Base-by-base conservation (phyloP, 2,113 vertebrate genomes). In the Erpornis zantholeuca region DNA sequence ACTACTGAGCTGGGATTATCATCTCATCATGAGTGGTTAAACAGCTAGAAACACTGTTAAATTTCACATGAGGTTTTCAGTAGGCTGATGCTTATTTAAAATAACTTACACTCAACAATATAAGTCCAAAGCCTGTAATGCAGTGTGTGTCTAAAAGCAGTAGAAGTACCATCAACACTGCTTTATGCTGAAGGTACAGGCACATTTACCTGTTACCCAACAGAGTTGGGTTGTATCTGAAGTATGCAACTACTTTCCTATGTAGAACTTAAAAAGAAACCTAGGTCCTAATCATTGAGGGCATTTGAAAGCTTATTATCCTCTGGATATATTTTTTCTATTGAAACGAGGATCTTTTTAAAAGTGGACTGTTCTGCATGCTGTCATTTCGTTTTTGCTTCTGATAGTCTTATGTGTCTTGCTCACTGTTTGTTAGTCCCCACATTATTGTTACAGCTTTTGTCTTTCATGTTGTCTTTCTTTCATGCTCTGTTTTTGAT, bases 61-160 rank as follows among this genome's bases (percentile, higher is more conserved):
- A 63, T 83, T 73, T 86, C 71, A 57, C 0, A 0, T 63, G 36
- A 77, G 40, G 45, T 54, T 86, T 94, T 85, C 38, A 29, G 31
- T n/a, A 66, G 42, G 8, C 21, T 90, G 92, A 25, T 65, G 91
- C 35, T 93, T 90, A n/a, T 25, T 90, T 83, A 10, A 59, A 65
- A 38, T 52, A 59, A 68, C 5, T 56, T 57, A 10, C 0, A 38
- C 29, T 45, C 45, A 31, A 31, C 7, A 18, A 0, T 56, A 1
- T 47, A 79, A 44, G 11, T 77, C 89, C 9, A 69, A 53, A 68
- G 35, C 42, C 38, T 66, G 15, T 78, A 66, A 44, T 13, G 28
- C 33, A 69, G 17, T 8, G 1, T 59, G 28, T 60, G 25, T 53
- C 15, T 49, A 40, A 88, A 85, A 80, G 15, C n/a, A 68, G 5